These are phyloP conservation scores for Rhaphigaster nebulosa DNA, from an alignment of 2,888 invertebrate species.

Conservation along the genomic window DNA sequence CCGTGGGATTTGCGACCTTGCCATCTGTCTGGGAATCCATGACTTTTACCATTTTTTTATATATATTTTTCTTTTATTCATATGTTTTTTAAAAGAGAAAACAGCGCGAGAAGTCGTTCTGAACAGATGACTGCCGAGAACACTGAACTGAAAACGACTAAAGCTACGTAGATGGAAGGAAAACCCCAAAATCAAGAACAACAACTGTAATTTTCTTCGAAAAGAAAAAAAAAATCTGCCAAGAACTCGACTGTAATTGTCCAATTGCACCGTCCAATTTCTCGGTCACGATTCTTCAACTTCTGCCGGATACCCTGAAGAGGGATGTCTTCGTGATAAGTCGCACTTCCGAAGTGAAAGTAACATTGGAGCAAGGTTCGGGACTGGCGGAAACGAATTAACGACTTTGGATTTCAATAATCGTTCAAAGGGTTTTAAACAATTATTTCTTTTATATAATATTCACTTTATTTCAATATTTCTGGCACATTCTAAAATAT, in stretches of 20 bases:
- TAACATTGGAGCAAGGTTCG: background rate
- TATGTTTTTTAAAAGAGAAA: background rate
- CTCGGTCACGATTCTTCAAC: background rate
- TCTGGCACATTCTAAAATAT: too few relatives aligned
- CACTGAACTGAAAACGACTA: background rate
- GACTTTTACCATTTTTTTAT: too few relatives aligned
- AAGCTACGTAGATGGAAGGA: background rate
- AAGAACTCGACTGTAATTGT: background rate
- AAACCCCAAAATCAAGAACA: background rate
- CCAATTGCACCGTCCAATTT: too few relatives aligned
- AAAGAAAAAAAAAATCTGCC: background rate
- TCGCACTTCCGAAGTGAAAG: slow-evolving; percentile 32
- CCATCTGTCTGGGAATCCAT: too few relatives aligned
- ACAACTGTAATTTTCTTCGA: background rate
- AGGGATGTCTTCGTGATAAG: slow-evolving; percentile 7
- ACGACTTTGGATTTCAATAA: background rate
- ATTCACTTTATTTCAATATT: too few relatives aligned
- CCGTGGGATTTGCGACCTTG: too few relatives aligned
- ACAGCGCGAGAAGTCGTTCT: too few relatives aligned
- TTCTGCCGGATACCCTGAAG: background rate
- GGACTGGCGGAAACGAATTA: background rate
- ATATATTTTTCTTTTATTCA: too few relatives aligned
- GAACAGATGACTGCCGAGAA: background rate
- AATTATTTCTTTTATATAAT: background rate
- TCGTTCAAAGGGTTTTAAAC: background rate